Percentiles rank a stretch among this genome's conserved stretches.
Evolutionary conservation across 2,113 vertebrate species (phyloP).

Genomic region (Istiophorus platypterus): DNA sequence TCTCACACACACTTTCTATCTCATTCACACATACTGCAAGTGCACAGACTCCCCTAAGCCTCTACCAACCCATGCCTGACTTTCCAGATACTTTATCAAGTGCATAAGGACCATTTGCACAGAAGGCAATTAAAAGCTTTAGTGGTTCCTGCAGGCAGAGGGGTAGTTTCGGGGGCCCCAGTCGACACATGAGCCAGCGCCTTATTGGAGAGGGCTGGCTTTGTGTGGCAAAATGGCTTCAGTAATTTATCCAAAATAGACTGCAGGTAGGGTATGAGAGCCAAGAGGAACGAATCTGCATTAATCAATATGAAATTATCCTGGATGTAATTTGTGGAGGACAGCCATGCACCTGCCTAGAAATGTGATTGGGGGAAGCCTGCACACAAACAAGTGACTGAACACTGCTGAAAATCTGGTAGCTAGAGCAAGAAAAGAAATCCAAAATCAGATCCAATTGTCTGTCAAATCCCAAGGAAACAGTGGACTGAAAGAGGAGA

Average conservation of each 20-base stretch:
- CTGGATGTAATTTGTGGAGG: slow-evolving; percentile 82
- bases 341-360: slow-evolving; percentile 82
- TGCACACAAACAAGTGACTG: slow-evolving; percentile 74
- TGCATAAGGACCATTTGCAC: slow-evolving; percentile 91
- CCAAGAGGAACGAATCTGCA: slow-evolving; percentile 88
- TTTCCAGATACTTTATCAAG: slow-evolving; percentile 86
- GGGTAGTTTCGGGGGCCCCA: slow-evolving; percentile 95
- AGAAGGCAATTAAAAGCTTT: slow-evolving; percentile 99
- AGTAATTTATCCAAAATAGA: slow-evolving; percentile 94
- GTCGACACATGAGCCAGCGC: slow-evolving; percentile 96
- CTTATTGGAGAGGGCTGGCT: slow-evolving; percentile 91
- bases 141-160: slow-evolving; percentile 97
- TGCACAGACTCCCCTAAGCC: slow-evolving; percentile 66
- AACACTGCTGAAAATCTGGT: slow-evolving; percentile 59
- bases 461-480: slow-evolving; percentile 45
- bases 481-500: slow-evolving; percentile 11
- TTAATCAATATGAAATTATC: slow-evolving; percentile 89
- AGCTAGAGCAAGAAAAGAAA: slow-evolving; percentile 33
- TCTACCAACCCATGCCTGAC: slow-evolving; percentile 72
- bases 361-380: slow-evolving; percentile 73
- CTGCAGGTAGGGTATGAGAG: slow-evolving; percentile 88
- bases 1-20: slow-evolving; percentile 51
- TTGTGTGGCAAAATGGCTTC: slow-evolving; percentile 93
- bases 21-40: slow-evolving; percentile 53
- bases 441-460: slow-evolving; percentile 56